phyloP scores from a whole-genome alignment of 2,113 vertebrate species.

The Rattus norvegicus region GRCr8 NC_086024.1:10058001-10058500 shows the following conservation, averaged over 20 bases:
- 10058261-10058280: constrained; percentile 57
- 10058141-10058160: constrained; percentile 68
- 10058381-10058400: neutral
- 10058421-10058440: neutral
- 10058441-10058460: neutral
- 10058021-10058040: constrained; percentile 33
- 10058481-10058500: neutral
- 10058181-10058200: constrained; percentile 74
- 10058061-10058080: neutral
- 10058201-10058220: constrained; percentile 69
- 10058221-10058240: constrained; percentile 58
- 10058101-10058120: constrained; percentile 16
- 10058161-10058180: constrained; percentile 72
- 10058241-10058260: constrained; percentile 54
- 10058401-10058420: neutral
- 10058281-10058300: constrained; percentile 38
- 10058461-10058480: neutral
- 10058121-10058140: constrained; percentile 60
- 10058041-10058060: neutral
- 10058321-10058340: neutral
- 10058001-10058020: too few species aligned
- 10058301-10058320: neutral
- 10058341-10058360: neutral
- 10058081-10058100: neutral
- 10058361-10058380: neutral